Percentiles rank a stretch among this genome's conserved stretches.
phyloP scores from a whole-genome alignment of 2,113 vertebrate species.

The Marmota monax region DNA sequence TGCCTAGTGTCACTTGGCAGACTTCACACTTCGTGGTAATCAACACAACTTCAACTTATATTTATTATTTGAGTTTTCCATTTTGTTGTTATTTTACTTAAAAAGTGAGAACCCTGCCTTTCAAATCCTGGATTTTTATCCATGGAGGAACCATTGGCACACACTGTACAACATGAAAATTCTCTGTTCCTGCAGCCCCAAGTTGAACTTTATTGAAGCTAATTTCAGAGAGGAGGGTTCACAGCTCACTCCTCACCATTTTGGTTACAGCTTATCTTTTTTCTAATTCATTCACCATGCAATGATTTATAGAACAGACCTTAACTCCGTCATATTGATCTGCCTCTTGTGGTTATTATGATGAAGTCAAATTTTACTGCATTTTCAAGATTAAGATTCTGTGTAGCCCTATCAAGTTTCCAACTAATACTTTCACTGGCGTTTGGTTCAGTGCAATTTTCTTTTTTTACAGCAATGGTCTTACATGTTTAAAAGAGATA shows the following conservation, averaged over 20 bases:
- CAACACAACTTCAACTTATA: background rate
- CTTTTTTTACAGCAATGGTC: constrained; percentile 69
- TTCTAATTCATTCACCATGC: constrained; percentile 63
- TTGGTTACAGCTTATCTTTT: constrained; percentile 65
- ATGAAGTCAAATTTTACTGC: constrained; percentile 83
- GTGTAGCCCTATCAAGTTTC: constrained; percentile 74
- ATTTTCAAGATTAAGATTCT: constrained; percentile 81
- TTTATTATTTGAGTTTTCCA: background rate
- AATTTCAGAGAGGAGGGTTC: constrained; percentile 58
- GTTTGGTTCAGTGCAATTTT: constrained; percentile 74
- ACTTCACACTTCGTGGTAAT: background rate
- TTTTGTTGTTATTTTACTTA: constrained; percentile 11
- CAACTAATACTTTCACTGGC: constrained; percentile 68
- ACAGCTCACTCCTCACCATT: constrained; percentile 54
- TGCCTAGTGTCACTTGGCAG: background rate
- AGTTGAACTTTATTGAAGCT: constrained; percentile 29
- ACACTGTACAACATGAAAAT: background rate
- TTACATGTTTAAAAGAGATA: constrained; percentile 72
- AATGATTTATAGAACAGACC: constrained; percentile 81
- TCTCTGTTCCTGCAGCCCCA: background rate
- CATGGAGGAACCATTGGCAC: background rate
- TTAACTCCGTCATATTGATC: constrained; percentile 83
- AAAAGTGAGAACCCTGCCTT: constrained; percentile 26
- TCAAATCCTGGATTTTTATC: background rate
- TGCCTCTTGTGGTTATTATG: constrained; percentile 82